Base-by-base conservation (phyloP, 2,888 invertebrate genomes). In the Melinopterus prodromus region DNA sequence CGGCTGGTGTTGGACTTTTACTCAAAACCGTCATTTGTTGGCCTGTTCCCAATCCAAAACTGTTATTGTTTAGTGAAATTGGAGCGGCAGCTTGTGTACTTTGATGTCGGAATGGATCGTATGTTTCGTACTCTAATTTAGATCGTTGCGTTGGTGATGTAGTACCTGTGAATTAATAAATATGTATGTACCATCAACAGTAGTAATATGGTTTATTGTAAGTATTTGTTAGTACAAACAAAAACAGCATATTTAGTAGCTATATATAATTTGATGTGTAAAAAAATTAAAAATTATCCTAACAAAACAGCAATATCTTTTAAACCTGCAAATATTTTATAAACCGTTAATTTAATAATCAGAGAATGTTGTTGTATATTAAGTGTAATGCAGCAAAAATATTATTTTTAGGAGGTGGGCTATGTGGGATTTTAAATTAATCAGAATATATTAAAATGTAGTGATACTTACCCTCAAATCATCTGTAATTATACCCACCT, bases 1-100 rank as follows among this genome's bases (percentile, higher is more conserved):
- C 95, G 84, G 94, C 95, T 84, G 95, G 95, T 89, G 95, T 95
- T 84, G 94, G 94, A 90, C 95, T 95, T 92, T 96, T 96, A 92
- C 94, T 94, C 86, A 95, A 91, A 90, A 95, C 92, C 89, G 95
- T 92, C 89, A 92, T 91, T 89, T 92, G 93, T 89, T 93, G 93
- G 84, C 93, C 94, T 83, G 94, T 94, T 86, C 95, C 94, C 85
- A 96, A 91, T 86, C 97, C 96, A 91, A 97, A 97, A 88, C 97
- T 97, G 90, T 96, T 96, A 89, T 95, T 96, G 90, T 96, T 96
- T 85, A 95, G 90, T 84, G 93, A 93, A 89, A 95, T 95, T 87
- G 95, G 95, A 88, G 95, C 94, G 86, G 93, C 92, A 86, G 93
- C 93, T 88, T 92, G 91, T 87, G 92, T 93, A 90, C 93, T 93